A percentile compares a stretch with the other conserved stretches of the same genome.
These are phyloP conservation scores for Aphaenogaster ashmeadi DNA, from an alignment of 1,140 invertebrate genomes.

Conservation along the genomic window DNA sequence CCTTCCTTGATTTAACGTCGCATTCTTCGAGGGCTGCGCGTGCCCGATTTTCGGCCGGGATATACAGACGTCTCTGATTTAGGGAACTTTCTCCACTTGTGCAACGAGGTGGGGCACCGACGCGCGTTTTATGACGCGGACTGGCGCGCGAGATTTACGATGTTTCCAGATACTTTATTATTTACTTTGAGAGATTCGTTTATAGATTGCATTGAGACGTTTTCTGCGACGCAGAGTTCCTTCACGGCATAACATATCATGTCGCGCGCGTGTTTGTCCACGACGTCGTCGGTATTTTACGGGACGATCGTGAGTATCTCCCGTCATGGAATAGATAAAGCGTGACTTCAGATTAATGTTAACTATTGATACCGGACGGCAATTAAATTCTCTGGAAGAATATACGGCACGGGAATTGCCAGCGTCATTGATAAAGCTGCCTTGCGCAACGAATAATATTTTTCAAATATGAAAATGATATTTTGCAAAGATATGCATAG, in stretches of 20 bases:
- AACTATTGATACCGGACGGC: constrained; percentile 12
- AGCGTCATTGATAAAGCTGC: constrained; percentile 3
- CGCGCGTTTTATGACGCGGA: constrained; percentile 59
- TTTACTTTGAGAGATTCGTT: constrained; percentile 59
- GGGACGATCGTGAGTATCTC: constrained; percentile 3
- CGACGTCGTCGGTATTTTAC: constrained; percentile 39
- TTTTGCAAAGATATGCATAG: constrained; percentile 31
- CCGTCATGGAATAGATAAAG: constrained; percentile 24
- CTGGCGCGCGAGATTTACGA: constrained; percentile 60
- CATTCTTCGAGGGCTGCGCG: constrained; percentile 6
- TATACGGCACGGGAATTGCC: background rate
- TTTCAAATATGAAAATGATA: constrained; percentile 47
- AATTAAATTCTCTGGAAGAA: constrained; percentile 31
- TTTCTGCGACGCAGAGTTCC: constrained; percentile 19
- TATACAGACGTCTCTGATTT: constrained; percentile 51
- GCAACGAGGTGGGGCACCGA: constrained; percentile 54
- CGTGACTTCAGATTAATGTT: constrained; percentile 34
- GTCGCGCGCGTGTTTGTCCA: constrained; percentile 9
- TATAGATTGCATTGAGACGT: constrained; percentile 63
- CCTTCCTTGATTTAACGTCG: constrained; percentile 46
- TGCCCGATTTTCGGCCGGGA: constrained; percentile 30
- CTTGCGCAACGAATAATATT: constrained; percentile 20
- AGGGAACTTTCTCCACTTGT: constrained; percentile 64
- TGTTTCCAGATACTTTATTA: constrained; percentile 60
- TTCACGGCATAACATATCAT: constrained; percentile 30